Evolutionary conservation across 2,113 vertebrate species (phyloP).

Genomic region (Peucedramus taeniatus): DNA sequence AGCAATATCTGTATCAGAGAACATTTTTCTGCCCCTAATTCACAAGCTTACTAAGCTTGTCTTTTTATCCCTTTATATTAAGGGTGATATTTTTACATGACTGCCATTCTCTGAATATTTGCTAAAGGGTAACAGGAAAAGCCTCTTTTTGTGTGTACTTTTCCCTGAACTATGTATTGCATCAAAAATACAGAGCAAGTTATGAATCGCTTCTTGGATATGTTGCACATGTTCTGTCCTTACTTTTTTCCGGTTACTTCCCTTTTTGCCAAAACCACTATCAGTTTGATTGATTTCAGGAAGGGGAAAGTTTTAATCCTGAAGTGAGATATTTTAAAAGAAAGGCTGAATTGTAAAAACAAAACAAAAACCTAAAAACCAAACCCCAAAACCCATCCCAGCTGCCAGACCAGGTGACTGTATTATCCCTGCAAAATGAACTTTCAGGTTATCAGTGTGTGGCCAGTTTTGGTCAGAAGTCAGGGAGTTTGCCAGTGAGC

Average conservation of each 20-base stretch:
- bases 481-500: not conserved
- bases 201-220: not conserved
- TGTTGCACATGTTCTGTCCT: not conserved
- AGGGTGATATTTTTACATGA: not conserved
- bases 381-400: fast-evolving
- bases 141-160: not conserved
- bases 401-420: not conserved
- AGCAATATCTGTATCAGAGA: not conserved
- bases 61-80: not conserved
- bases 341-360: not conserved
- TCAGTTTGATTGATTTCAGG: constrained; percentile 16
- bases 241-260: not conserved
- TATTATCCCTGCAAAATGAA: not conserved
- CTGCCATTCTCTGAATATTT: not conserved
- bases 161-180: not conserved
- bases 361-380: not conserved
- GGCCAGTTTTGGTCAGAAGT: not conserved
- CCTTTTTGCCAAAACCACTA: constrained; percentile 1
- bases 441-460: not conserved
- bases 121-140: not conserved
- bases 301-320: not conserved
- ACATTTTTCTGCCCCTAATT: not conserved
- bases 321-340: not conserved
- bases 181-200: not conserved
- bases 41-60: not conserved